Percentiles rank a stretch among this genome's conserved stretches.
These are phyloP conservation scores for Echinometra lucunter DNA, from an alignment of 53 echinoderm and acorn worm species.

Conservation along the genomic window DNA sequence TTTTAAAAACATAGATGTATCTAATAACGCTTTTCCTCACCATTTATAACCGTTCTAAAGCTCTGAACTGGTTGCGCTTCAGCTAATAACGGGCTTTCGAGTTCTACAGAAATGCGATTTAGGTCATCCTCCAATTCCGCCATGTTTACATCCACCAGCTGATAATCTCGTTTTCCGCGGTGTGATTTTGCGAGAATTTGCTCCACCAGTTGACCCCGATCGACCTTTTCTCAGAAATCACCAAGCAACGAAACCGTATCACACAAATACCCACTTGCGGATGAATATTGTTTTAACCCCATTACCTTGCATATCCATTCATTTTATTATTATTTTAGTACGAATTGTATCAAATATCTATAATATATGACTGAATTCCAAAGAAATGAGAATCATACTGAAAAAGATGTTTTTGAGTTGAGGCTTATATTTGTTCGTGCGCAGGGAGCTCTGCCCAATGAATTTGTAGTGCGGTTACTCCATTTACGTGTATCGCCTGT, in stretches of 20 bases:
- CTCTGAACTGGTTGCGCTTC: constrained; percentile 47
- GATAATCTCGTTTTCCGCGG: constrained; percentile 33
- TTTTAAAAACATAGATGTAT: background rate
- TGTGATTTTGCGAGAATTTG: constrained; percentile 57
- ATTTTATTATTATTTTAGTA: background rate
- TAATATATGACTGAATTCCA: background rate
- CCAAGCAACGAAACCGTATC: constrained; percentile 49
- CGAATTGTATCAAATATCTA: background rate
- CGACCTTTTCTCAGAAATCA: constrained; percentile 26
- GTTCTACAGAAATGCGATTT: constrained; percentile 57
- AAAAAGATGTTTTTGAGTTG: background rate
- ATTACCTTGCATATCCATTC: background rate
- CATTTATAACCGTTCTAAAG: constrained; percentile 58
- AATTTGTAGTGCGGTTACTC: constrained; percentile 47
- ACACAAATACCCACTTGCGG: constrained; percentile 54
- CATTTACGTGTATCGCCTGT: constrained; percentile 12
- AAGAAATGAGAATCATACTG: background rate
- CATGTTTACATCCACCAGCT: constrained; percentile 77
- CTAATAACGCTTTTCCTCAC: constrained; percentile 4
- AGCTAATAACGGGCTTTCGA: constrained; percentile 53
- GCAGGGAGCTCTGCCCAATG: background rate
- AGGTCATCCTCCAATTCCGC: constrained; percentile 65
- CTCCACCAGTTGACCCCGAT: constrained; percentile 48
- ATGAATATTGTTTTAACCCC: background rate
- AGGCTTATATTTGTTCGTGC: background rate